Evolutionary conservation across 2,797 vertebrate genomes (phyloP), one percentile per base, ranked within the genome.

Genomic region (Chiloscyllium punctatum): DNA sequence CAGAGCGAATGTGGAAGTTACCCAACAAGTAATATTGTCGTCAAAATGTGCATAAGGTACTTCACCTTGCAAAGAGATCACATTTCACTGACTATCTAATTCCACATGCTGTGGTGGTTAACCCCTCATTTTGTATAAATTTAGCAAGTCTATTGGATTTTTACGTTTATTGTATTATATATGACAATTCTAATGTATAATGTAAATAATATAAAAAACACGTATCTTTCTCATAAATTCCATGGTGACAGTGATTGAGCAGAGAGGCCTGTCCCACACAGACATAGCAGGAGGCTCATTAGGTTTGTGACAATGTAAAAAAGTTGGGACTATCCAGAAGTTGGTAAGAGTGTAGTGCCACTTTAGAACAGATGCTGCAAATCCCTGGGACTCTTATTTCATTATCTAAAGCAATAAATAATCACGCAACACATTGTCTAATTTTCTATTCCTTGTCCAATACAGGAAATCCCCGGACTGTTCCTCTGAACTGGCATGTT

Each of bases 71-170:
- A 71, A 27, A 51, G 42, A 51, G 48, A 74, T 48, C 18, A 27
- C 51, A 48, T 51, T 72, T 94, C 92, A 94, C 42, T 57, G 57
- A 7, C 5, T 91, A 91, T 91, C 88, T 66, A n/a, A 91, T 91
- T 57, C 27, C 62, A 74, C 69, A 74, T 74, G 30, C 13, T 33
- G 6, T 9, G 30, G 42, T 25, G 48, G 13, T 72, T 53, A 74
- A 15, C 27, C 62, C 15, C 87, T 66, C 13, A 18, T 3, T 33
- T 90, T 91, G 15, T 48, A 84, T 66, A 91, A 91, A n/a, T 74
- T 1, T 16, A 53, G 1, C 42, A 74, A 74, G 25, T 15, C 42
- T 94, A 15, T 18, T 48, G 9, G 4, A 51, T 53, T 53, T 42
- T 72, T 25, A 72, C 51, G 69, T 25, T 30, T 27, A 94, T 72